These are phyloP conservation scores for Brachyhypopomus gauderio DNA, from an alignment of 2,113 vertebrate genomes.

Conservation along the genomic window DNA sequence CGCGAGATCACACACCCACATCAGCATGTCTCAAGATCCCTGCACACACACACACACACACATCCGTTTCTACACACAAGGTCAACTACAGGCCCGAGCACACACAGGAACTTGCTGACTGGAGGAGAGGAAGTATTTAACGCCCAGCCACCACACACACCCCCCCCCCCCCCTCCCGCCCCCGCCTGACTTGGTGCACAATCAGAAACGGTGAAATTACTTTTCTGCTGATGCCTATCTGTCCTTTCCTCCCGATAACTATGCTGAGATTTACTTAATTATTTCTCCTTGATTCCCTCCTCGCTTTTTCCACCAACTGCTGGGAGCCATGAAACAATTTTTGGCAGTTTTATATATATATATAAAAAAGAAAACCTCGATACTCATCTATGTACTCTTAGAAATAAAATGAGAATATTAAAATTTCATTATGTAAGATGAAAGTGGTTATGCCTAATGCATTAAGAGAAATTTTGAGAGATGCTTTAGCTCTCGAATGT, in stretches of 20 bases:
- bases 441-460: conserved; percentile 23
- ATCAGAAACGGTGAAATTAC: conserved; percentile 60
- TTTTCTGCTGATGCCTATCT: conserved; percentile 62
- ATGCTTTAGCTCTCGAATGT: neutral
- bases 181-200: conserved; percentile 48
- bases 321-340: conserved; percentile 36
- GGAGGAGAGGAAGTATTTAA: conserved; percentile 60
- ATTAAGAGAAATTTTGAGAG: neutral
- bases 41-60: conserved; percentile 20
- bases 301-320: conserved; percentile 45
- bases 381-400: conserved; percentile 23
- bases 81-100: conserved; percentile 34
- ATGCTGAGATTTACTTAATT: conserved; percentile 51
- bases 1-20: conserved; percentile 15
- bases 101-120: conserved; percentile 63
- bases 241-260: conserved; percentile 51
- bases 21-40: conserved; percentile 1
- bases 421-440: conserved; percentile 11
- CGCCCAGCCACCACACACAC: conserved; percentile 45
- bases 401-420: neutral
- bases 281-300: conserved; percentile 37
- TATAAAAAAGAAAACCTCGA: neutral
- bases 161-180: neutral
- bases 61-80: conserved; percentile 48
- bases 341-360: neutral